Evolutionary conservation across 2,797 vertebrate genomes (phyloP).

Genomic region (Takifugu rubripes): DNA sequence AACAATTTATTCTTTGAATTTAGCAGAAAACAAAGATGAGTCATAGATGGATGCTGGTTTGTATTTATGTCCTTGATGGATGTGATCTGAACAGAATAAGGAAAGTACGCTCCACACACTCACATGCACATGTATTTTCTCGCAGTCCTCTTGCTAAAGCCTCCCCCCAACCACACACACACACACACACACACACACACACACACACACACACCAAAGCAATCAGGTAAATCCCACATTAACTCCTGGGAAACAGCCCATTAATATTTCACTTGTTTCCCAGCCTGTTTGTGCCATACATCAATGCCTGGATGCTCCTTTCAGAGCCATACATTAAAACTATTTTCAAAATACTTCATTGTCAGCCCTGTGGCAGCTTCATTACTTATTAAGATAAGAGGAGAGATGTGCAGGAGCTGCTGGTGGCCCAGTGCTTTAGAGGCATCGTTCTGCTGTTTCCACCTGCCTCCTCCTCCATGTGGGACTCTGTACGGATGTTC

Average conservation of each 20-base stretch:
- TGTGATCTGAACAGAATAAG: constrained; percentile 8
- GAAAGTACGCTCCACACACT: neutral
- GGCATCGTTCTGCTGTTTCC: constrained; percentile 63
- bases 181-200: no score
- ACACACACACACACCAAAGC: constrained; percentile 49
- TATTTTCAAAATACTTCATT: constrained; percentile 99
- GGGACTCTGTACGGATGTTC: constrained; percentile 22
- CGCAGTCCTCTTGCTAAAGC: constrained; percentile 22
- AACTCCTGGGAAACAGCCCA: constrained; percentile 80
- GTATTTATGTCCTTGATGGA: constrained; percentile 1
- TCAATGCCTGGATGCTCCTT: constrained; percentile 94
- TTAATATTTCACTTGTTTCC: constrained; percentile 99
- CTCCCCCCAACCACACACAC: neutral
- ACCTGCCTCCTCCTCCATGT: constrained; percentile 51
- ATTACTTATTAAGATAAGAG: constrained; percentile 99
- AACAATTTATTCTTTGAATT: constrained; percentile 3
- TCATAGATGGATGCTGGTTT: neutral
- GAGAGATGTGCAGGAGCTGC: constrained; percentile 86
- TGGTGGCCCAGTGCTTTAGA: constrained; percentile 86
- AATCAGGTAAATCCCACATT: constrained; percentile 87
- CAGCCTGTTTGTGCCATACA: constrained; percentile 90
- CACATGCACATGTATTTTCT: constrained; percentile 9
- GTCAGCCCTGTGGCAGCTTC: constrained; percentile 98
- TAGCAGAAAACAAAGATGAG: neutral
- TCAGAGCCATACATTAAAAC: constrained; percentile 99